phyloP scores from a whole-genome alignment of 1,140 invertebrate genomes.

The Druon quercuslanigerum region DNA sequence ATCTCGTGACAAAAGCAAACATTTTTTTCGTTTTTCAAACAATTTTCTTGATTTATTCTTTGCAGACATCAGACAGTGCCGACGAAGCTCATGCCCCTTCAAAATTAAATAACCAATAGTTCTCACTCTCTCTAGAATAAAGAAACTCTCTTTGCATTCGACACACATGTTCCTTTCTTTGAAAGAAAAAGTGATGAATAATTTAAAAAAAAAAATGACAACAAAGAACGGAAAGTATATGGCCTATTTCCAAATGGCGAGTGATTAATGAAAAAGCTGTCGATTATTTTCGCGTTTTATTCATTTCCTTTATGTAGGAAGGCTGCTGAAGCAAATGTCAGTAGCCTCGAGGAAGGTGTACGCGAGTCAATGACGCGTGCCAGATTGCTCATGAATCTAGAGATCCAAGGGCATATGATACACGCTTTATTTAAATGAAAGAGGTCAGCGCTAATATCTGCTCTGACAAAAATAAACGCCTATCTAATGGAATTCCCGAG shows the following conservation, averaged over 20 bases:
- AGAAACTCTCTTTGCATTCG: background rate
- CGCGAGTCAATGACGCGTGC: constrained; percentile 23
- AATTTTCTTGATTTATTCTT: background rate
- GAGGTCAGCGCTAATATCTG: constrained; percentile 16
- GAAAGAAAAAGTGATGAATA: background rate
- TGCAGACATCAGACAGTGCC: background rate
- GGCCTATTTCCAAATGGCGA: background rate
- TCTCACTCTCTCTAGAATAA: background rate
- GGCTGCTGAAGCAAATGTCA: constrained; percentile 12
- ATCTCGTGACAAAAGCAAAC: background rate
- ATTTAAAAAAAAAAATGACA: background rate
- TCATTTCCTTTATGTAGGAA: constrained; percentile 5
- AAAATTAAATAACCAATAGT: background rate
- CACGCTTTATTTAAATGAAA: constrained; percentile 24
- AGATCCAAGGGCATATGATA: constrained; percentile 24
- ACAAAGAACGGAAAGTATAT: background rate
- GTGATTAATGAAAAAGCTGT: background rate
- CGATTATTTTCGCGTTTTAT: background rate
- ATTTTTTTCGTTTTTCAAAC: background rate
- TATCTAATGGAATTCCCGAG: background rate
- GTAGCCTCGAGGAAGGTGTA: constrained; percentile 14
- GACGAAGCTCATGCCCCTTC: background rate
- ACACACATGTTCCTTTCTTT: background rate
- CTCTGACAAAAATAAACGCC: constrained; percentile 2
- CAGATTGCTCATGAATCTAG: constrained; percentile 27